Conservation (phyloP, 1,140 invertebrate species). For the Zaprionus ornatus region DNA sequence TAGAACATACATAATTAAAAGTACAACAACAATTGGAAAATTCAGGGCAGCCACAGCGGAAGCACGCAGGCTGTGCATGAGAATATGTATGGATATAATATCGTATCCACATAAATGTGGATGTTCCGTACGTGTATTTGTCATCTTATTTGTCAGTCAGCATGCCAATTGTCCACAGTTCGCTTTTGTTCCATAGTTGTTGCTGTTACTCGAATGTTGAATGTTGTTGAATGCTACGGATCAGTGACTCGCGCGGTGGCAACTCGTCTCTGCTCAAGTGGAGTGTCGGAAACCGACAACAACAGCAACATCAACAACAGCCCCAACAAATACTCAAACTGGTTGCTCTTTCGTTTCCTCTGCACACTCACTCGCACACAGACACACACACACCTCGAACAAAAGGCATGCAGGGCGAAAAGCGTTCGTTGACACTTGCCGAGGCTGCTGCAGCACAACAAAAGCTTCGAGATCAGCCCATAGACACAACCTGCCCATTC, state of each 20-base stretch:
- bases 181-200: slow-evolving; percentile 52
- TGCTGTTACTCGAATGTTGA: slow-evolving; percentile 56
- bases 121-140: slow-evolving; percentile 4
- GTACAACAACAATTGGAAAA: slow-evolving; percentile 19
- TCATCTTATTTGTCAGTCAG: slow-evolving; percentile 60
- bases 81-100: slow-evolving; percentile 1
- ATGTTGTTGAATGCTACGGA: slow-evolving; percentile 72
- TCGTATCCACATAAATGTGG: not conserved
- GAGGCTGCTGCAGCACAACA: slow-evolving; percentile 26
- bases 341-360: slow-evolving; percentile 40
- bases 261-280: slow-evolving; percentile 31
- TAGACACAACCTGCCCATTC: slow-evolving; percentile 12
- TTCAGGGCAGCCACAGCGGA: slow-evolving; percentile 42
- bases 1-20: slow-evolving; percentile 40
- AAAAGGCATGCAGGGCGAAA: slow-evolving; percentile 58
- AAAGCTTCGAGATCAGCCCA: slow-evolving; percentile 20
- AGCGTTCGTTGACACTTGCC: slow-evolving; percentile 73
- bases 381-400: slow-evolving; percentile 38
- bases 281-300: slow-evolving; percentile 34
- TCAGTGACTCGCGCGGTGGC: slow-evolving; percentile 57
- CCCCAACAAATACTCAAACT: slow-evolving; percentile 31
- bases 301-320: slow-evolving; percentile 30
- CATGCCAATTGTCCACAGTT: slow-evolving; percentile 58
- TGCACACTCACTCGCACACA: slow-evolving; percentile 40
- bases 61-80: slow-evolving; percentile 3